phyloP scores from a whole-genome alignment of 1,140 invertebrate genomes.

The Andricus grossulariae region DNA sequence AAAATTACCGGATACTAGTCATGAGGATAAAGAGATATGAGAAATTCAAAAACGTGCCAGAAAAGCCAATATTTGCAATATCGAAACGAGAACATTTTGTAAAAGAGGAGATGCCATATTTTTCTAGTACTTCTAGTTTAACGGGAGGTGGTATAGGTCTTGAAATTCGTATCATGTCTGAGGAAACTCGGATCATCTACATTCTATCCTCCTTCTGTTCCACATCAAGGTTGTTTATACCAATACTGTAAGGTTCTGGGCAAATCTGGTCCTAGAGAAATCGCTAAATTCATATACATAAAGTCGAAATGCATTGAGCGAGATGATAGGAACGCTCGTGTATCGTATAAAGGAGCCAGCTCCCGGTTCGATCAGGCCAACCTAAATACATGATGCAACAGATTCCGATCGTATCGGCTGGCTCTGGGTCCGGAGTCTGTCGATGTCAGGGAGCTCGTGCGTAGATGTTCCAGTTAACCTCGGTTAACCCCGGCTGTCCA shows the following conservation, averaged over 20 bases:
- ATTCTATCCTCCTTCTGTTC: not conserved
- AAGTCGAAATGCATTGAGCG: conserved; percentile 36
- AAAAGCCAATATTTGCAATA: not conserved
- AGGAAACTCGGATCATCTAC: not conserved
- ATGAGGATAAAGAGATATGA: not conserved
- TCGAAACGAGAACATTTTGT: not conserved
- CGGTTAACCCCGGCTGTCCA: conserved; percentile 59
- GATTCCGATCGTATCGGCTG: conserved; percentile 53
- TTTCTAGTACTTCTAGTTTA: not conserved
- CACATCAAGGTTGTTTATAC: conserved; percentile 13
- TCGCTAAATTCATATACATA: conserved; percentile 31
- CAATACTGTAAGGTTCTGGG: not conserved
- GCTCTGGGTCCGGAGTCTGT: conserved; percentile 37
- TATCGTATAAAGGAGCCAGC: conserved; percentile 38
- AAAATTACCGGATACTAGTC: not conserved
- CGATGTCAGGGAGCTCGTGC: conserved; percentile 55
- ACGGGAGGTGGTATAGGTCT: not conserved
- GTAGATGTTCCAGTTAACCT: conserved; percentile 66
- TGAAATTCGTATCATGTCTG: not conserved
- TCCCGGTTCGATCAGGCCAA: conserved; percentile 41
- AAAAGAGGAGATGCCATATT: not conserved
- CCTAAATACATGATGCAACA: conserved; percentile 58
- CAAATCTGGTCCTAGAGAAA: conserved; percentile 6
- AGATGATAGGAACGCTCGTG: conserved; percentile 33
- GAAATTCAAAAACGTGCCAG: not conserved